phyloP scores from a whole-genome alignment of 1,140 invertebrate species.

The Ganaspis sp. region DNA sequence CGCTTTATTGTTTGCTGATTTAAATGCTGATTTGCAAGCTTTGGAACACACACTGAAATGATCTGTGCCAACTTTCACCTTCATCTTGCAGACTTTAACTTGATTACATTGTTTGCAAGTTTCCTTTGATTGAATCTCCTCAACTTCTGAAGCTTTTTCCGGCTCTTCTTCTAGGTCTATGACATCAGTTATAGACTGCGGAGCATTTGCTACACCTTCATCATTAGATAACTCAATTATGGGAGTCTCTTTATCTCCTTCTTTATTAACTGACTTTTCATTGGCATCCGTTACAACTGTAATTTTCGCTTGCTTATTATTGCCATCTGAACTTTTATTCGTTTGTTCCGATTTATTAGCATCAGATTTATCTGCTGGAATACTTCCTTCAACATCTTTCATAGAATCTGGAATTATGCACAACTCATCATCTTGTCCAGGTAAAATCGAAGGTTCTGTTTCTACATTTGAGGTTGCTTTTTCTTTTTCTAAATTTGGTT shows the following conservation, averaged over 20 bases:
- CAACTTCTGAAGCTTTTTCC: slow-evolving; percentile 64
- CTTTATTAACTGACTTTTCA: neutral
- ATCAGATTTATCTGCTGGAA: slow-evolving; percentile 28
- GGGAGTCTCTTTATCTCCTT: slow-evolving; percentile 9
- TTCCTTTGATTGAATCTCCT: slow-evolving; percentile 64
- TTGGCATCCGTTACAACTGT: neutral
- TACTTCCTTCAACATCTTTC: slow-evolving; percentile 50
- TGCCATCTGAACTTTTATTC: neutral
- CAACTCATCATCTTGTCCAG: slow-evolving; percentile 72
- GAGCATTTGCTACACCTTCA: neutral
- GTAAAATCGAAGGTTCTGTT: slow-evolving; percentile 53
- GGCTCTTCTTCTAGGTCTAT: slow-evolving; percentile 69
- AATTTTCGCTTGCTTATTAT: neutral
- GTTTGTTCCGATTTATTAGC: slow-evolving; percentile 32
- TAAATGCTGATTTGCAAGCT: slow-evolving; percentile 66
- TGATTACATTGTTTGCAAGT: slow-evolving; percentile 70
- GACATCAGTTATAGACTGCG: slow-evolving; percentile 54
- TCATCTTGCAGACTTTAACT: slow-evolving; percentile 64
- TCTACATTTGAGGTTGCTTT: slow-evolving; percentile 30
- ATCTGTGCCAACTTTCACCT: slow-evolving; percentile 68
- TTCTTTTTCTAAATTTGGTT: neutral
- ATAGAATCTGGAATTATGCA: slow-evolving; percentile 74
- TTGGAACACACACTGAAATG: slow-evolving; percentile 69
- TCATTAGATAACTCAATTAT: neutral
- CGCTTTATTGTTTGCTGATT: slow-evolving; percentile 65